These are phyloP conservation scores for Sebastiscus tertius DNA, from an alignment of 2,797 vertebrate species.

Conservation along the genomic window DNA sequence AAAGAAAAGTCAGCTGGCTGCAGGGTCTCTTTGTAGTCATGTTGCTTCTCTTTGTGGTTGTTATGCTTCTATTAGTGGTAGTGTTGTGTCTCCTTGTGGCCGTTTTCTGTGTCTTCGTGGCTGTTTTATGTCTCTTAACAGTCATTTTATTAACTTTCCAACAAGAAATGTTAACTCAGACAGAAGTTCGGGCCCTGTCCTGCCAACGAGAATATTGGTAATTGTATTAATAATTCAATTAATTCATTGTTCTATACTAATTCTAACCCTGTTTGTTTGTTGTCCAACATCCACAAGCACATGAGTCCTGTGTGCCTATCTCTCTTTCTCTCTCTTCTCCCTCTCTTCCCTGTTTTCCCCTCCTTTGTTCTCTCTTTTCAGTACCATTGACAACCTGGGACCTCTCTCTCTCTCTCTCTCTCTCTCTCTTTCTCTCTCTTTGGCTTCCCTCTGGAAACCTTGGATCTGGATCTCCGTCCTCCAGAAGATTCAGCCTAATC, in stretches of 20 bases:
- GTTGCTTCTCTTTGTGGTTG: no score
- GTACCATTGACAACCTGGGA: background rate
- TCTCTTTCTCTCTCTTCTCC: background rate
- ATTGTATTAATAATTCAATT: no score
- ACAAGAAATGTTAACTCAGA: background rate
- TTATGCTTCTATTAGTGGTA: no score
- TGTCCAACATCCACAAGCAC: background rate
- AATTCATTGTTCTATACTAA: no score
- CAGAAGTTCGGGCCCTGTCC: background rate
- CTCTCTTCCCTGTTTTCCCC: background rate
- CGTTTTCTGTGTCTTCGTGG: background rate
- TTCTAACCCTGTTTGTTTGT: background rate
- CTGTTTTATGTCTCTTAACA: background rate
- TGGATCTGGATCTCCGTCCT: background rate
- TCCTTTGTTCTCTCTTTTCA: background rate
- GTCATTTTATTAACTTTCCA: background rate
- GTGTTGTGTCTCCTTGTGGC: background rate
- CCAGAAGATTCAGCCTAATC: background rate
- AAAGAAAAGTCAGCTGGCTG: background rate
- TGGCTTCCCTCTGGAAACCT: background rate
- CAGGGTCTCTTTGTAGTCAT: background rate
- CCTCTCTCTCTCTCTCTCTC: background rate
- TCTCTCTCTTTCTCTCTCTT: no score
- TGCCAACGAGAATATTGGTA: background rate
- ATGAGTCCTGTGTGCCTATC: background rate